phyloP scores from a whole-genome alignment of 37 sponge, comb jelly and placozoan species.

The Aphrocallistes beatrix region DNA sequence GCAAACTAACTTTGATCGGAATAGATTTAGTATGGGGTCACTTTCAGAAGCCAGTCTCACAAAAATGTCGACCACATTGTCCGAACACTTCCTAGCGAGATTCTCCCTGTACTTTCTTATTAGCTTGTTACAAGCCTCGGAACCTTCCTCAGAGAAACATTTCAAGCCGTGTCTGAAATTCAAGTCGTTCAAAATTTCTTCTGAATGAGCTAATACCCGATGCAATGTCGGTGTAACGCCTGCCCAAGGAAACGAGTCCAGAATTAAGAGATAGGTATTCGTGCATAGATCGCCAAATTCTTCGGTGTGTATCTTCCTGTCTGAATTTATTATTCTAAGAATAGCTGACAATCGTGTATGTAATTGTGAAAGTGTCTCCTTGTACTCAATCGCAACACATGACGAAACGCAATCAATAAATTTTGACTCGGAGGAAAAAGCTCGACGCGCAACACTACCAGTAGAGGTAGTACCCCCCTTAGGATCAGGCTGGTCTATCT shows the following conservation, averaged over 20 bases:
- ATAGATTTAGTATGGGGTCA: not conserved
- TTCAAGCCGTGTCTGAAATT: not conserved
- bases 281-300: not conserved
- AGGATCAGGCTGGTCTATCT: too few species aligned
- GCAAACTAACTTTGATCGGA: not conserved
- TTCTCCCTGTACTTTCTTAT: not conserved
- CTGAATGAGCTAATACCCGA: not conserved
- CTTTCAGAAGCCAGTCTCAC: not conserved
- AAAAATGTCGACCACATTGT: constrained; percentile 2
- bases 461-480: too few species aligned
- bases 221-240: not conserved
- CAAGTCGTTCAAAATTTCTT: not conserved
- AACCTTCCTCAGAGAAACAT: not conserved
- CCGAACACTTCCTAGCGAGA: not conserved
- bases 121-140: not conserved
- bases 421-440: too few species aligned
- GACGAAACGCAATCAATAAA: too few species aligned
- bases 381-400: too few species aligned
- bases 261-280: not conserved
- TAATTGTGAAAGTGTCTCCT: not conserved
- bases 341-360: not conserved
- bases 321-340: not conserved
- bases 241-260: not conserved
- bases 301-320: not conserved
- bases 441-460: too few species aligned